phyloP scores from a whole-genome alignment of 2,113 vertebrate genomes.

The Corapipo altera region DNA sequence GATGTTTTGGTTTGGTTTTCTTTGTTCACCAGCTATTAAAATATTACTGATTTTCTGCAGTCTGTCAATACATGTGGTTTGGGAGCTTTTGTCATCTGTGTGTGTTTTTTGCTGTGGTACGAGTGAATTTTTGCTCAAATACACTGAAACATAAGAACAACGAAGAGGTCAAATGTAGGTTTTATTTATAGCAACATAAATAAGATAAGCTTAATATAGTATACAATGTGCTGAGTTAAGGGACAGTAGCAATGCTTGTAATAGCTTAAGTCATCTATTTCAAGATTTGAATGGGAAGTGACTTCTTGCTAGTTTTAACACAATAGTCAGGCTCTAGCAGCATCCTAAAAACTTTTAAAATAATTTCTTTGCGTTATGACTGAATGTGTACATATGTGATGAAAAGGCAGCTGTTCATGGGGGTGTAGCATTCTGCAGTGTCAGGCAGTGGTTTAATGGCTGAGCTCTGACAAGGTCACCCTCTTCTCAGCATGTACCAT shows the following conservation, averaged over 20 bases:
- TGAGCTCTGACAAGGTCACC: neutral
- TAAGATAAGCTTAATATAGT: neutral
- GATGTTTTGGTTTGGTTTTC: neutral
- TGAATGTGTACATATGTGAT: neutral
- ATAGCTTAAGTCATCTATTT: neutral
- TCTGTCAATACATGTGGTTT: neutral
- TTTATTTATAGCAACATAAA: neutral
- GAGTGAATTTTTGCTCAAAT: neutral
- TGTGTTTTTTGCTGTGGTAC: neutral
- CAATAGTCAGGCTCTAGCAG: neutral
- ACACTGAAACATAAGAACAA: neutral
- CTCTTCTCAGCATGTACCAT: neutral
- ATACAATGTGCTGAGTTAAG: neutral
- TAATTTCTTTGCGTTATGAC: neutral
- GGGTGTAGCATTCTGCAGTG: fast-evolving
- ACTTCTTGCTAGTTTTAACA: neutral
- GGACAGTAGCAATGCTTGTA: neutral
- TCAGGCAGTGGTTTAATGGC: neutral
- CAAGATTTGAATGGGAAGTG: neutral
- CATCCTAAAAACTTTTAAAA: neutral
- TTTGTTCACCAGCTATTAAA: conserved; percentile 3
- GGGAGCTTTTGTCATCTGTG: neutral
- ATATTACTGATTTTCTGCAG: conserved; percentile 19
- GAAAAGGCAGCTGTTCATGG: neutral
- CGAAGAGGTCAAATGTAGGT: neutral